Base-by-base conservation (phyloP, 64 coral and sea anemone species). In the Montipora foliosa region DNA sequence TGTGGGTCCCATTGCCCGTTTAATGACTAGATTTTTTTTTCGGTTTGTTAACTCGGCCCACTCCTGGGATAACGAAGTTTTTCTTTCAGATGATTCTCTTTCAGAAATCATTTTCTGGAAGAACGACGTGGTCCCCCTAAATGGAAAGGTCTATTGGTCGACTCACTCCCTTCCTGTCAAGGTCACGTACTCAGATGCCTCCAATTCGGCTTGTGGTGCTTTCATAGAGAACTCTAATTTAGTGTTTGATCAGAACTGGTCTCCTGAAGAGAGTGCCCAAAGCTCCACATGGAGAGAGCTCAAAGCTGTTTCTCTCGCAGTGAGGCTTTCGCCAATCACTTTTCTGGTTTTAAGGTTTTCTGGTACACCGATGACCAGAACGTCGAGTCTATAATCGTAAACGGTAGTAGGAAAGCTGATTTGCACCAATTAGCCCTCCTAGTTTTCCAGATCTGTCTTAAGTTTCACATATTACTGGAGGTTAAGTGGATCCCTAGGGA, bases 311-410 rank as follows among this genome's bases (percentile, higher is more conserved):
- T 79, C 5, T 22, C 48, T 79, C 8, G 49, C 88, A 62, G 13
- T 90, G 15, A 22, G 11, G 46, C 48, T 25, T 90, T 44, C 53
- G 47, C 10, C 5, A 22, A 22, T 51, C 24, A 55, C 12, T 11
- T 90, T 52, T 53, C 51, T 61, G 78, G 24, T 24, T 17, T 76
- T 45, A 92, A 74, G 73, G 84, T 92, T 44, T 67, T 81, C 19
- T 92, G 81, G 81, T 92, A 79, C 64, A 74, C 81, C 8, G 90
- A 92, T 46, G 78, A 92, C 47, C 67, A 92, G 52, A 92, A 92
- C 60, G 49, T 91, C 9, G 89, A 83, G 10, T 92, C 80, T 14
- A 87, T 87, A 22, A 29, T 93, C 1, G 15, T 67, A 9, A 87
- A 87, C 52, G 81, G 81, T 21, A 93, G 91, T 49, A 87, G 49